Evolutionary conservation across 2,888 invertebrate species (phyloP).

Genomic region (Furcula furcula): DNA sequence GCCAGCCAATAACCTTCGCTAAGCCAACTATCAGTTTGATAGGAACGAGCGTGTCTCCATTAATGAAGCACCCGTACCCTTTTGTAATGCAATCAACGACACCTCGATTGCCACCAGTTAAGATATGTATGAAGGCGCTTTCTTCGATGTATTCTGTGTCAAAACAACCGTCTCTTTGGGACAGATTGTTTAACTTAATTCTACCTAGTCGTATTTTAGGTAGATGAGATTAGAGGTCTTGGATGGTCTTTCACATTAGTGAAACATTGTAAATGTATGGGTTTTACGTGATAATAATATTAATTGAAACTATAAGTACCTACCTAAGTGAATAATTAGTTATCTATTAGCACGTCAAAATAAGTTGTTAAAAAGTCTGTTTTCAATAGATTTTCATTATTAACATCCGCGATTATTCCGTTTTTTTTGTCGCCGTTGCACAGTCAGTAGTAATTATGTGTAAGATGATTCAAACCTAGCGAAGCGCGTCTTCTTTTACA

Average conservation of each 20-base stretch:
- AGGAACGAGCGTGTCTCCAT: constrained; percentile 61
- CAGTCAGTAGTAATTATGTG: constrained; percentile 8
- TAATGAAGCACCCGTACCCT: constrained; percentile 64
- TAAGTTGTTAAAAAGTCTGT: not conserved
- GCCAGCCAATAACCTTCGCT: constrained; percentile 46
- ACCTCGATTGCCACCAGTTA: constrained; percentile 45
- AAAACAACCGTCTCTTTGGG: constrained; percentile 54
- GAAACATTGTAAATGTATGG: too few relatives aligned
- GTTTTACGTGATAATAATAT: not conserved
- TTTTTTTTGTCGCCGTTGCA: constrained; percentile 13
- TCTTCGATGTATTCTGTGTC: constrained; percentile 39
- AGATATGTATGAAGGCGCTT: constrained; percentile 58
- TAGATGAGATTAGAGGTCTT: constrained; percentile 14
- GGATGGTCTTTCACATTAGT: too few relatives aligned
- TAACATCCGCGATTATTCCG: constrained; percentile 11
- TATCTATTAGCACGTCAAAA: not conserved
- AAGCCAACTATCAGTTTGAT: constrained; percentile 58
- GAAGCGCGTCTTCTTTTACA: too few relatives aligned
- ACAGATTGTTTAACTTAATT: constrained; percentile 57
- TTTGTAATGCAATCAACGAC: constrained; percentile 51
- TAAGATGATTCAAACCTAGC: too few relatives aligned
- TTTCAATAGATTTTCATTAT: constrained; percentile 1
- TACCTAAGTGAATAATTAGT: too few relatives aligned
- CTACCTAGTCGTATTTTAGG: constrained; percentile 45
- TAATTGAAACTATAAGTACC: not conserved